phyloP scores from a whole-genome alignment of 1,140 invertebrate species.

The Hormaphis cornu region DNA sequence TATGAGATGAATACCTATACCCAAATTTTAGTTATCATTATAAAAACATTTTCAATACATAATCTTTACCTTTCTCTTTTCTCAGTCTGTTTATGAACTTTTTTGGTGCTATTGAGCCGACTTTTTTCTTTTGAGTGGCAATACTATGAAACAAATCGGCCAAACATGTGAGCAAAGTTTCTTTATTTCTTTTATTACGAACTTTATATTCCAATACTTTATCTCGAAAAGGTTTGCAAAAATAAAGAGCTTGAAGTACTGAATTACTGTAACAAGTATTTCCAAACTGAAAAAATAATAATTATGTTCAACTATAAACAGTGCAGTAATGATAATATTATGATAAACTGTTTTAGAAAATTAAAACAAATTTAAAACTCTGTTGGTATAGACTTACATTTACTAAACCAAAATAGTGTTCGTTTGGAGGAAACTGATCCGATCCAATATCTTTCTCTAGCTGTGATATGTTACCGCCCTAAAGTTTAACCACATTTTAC shows the following conservation, averaged over 20 bases:
- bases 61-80: conserved; percentile 86
- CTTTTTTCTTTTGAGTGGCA: conserved; percentile 98
- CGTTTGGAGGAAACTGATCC: conserved; percentile 93
- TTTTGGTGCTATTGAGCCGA: conserved; percentile 97
- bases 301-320: too few species aligned
- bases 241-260: conserved; percentile 97
- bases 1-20: neutral
- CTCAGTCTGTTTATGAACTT: conserved; percentile 96
- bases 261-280: conserved; percentile 99
- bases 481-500: conserved; percentile 43
- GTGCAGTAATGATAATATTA: too few species aligned
- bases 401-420: conserved; percentile 97
- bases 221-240: conserved; percentile 97
- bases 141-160: conserved; percentile 98
- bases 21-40: neutral
- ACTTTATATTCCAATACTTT: conserved; percentile 97
- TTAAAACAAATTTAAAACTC: too few species aligned
- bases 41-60: neutral
- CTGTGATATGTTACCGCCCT: conserved; percentile 96
- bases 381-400: conserved; percentile 75
- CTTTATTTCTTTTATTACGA: conserved; percentile 94
- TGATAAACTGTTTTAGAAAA: too few species aligned
- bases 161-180: conserved; percentile 92
- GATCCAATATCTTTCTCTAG: conserved; percentile 95
- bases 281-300: conserved; percentile 75